Evolutionary conservation across 2,797 vertebrate species (phyloP), one percentile per base, ranked within the genome.

Genomic region (Oophaga sylvatica): DNA sequence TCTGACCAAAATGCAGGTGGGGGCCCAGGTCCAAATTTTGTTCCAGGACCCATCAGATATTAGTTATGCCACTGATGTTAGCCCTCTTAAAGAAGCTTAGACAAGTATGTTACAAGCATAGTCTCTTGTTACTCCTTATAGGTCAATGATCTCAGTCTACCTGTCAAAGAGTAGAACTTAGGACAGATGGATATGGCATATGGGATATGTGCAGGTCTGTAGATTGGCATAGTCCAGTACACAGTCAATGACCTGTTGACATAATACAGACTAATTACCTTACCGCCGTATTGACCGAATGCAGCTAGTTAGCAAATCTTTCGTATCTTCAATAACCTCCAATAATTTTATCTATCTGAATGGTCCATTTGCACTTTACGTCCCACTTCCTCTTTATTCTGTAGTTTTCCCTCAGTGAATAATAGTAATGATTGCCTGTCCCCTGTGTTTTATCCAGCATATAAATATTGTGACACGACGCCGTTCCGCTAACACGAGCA

Each of bases 391-490:
- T 75, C 41, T 45, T 84, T 62, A 84, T 84, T 45, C 20, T 63
- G 70, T 48, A 76, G 20, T 63, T 76, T 84, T 76, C 59, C 83
- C 83, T 76, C 57, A 45, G 83, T 84, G 83, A 62, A 75, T 84
- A 75, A 84, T 62, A 45, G 83, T 29, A 84, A 84, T 84, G 71
- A 84, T 84, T 84, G 83, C 71, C 35, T 59, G 56, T 84, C 83
- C 83, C 83, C 35, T 26, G 83, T 84, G 83, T 62, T 75, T 84
- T 75, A 75, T 48, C 26, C 83, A 76, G 29, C 45, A 76, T 73
- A 84, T 75, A 84, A 84, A 76, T 84, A 84, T 84, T 84, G 70
- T 84, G 83, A 84, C 82, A 84, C 70, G 16, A 22, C 41, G 41
- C 73, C 41, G 60, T 48, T 84, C 35, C 70, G 41, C 53, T 31